Evolutionary conservation across 2,113 vertebrate species (phyloP).

Genomic region (Catagonus wagneri): DNA sequence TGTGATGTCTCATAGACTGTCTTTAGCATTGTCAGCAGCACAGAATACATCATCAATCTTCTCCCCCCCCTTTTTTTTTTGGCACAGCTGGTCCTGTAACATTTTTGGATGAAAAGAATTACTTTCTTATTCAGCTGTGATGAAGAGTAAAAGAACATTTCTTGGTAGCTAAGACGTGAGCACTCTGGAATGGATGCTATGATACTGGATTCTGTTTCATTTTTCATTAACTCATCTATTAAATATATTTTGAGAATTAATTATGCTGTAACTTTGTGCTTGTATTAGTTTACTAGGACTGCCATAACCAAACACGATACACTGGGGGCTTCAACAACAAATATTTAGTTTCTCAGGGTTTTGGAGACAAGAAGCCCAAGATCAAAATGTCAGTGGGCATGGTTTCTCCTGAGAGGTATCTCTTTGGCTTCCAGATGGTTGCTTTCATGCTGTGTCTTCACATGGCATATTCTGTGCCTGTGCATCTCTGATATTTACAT

Average conservation of each 20-base stretch:
- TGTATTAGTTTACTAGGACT: neutral
- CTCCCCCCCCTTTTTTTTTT: neutral
- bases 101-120: constrained; percentile 53
- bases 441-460: neutral
- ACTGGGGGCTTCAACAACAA: neutral
- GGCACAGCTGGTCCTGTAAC: neutral
- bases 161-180: neutral
- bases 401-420: neutral
- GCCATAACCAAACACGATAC: neutral
- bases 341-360: neutral
- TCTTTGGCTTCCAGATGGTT: fast-evolving
- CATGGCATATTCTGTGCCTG: neutral
- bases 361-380: neutral
- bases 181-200: neutral
- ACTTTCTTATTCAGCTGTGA: constrained; percentile 13
- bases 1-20: constrained; percentile 38
- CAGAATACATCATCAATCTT: constrained; percentile 59
- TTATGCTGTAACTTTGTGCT: neutral
- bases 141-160: constrained; percentile 6
- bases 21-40: constrained; percentile 63
- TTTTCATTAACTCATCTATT: neutral
- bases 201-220: neutral
- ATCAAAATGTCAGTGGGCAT: neutral
- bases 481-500: neutral
- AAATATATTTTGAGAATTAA: neutral